Evolutionary conservation across 2,797 vertebrate species (phyloP).

Genomic region (Hybognathus amarus): DNA sequence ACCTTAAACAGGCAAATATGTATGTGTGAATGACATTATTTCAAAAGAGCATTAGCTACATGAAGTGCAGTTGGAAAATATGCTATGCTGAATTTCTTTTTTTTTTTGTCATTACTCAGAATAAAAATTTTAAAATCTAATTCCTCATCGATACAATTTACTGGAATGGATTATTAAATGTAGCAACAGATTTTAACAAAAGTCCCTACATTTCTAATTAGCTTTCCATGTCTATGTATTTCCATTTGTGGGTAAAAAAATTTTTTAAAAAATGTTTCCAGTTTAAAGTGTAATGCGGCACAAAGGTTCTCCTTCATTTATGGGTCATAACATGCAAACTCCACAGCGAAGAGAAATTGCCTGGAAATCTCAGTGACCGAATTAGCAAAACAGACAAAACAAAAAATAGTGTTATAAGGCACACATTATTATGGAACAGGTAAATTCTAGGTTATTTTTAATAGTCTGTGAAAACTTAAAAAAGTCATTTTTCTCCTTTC

Average conservation of each 20-base stretch:
- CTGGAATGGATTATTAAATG: neutral
- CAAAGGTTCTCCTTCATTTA: slow-evolving; percentile 15
- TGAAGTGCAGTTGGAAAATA: neutral
- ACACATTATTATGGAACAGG: neutral
- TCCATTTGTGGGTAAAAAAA: slow-evolving; percentile 20
- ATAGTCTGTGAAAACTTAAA: neutral
- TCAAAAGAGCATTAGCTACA: neutral
- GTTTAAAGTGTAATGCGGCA: neutral
- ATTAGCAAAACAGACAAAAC: neutral
- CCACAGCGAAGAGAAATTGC: neutral
- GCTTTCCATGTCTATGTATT: slow-evolving; percentile 23
- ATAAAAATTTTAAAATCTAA: neutral
- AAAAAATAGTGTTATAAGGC: neutral
- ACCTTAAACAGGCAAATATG: neutral
- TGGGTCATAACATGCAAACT: neutral
- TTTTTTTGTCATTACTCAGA: slow-evolving; percentile 10
- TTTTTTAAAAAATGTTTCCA: neutral
- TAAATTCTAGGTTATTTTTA: neutral
- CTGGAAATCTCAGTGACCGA: neutral
- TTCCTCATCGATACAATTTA: neutral
- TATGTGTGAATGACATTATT: neutral
- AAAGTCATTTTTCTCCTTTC: neutral
- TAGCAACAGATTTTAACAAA: neutral
- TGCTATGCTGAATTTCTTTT: neutral
- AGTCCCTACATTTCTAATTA: slow-evolving; percentile 18